Evolutionary conservation across 2,888 invertebrate species (phyloP), one percentile per base, ranked within the genome.

Genomic region (Rhimphoctona megacephalus): DNA sequence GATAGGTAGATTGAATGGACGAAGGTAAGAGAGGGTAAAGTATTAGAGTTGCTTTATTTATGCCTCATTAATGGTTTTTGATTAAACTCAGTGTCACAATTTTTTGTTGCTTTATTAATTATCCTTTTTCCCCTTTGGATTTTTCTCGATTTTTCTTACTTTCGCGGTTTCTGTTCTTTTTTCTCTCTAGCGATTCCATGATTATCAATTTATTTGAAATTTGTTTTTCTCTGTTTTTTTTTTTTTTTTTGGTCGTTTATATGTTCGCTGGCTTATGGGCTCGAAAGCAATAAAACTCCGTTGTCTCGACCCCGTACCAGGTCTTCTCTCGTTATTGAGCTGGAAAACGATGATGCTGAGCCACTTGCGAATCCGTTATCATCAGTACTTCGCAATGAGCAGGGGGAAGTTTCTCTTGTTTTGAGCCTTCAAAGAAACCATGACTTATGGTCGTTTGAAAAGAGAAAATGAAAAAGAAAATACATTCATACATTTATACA

Each of bases 281-380:
- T 46, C 49, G 69, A 61, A 84, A 76, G 84, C 76, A 61, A 85
- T 81, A 81, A 85, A 85, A 76, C 80, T 76, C 84, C 84, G 84
- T 85, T 85, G 74, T 85, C 85, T 82, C 82, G 86, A 85, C 86
- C 81, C 54, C 84, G 76, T 76, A 74, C 61, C 69, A 74, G 84
- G 70, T 36, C 80, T 80, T 70, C 76, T 70, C 76, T 85, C 78
- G 85, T 82, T 83, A 77, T 78, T n/a, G 70, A 76, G 76, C 25
- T 33, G 49, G 14, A 39, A 19, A 66, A 77, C 14, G 77, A 67
- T 43, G 76, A 70, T 79, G 61, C 82, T 66, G 79, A 79, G 79
- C 85, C 69, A 74, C 74, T 85, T 76, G 84, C 69, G 80, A 85
- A 76, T 85, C 84, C 84, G 84, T 84, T 84, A 84, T 82, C 77